phyloP scores from a whole-genome alignment of 2,797 vertebrate genomes.

The Eidolon dupreanum region DNA sequence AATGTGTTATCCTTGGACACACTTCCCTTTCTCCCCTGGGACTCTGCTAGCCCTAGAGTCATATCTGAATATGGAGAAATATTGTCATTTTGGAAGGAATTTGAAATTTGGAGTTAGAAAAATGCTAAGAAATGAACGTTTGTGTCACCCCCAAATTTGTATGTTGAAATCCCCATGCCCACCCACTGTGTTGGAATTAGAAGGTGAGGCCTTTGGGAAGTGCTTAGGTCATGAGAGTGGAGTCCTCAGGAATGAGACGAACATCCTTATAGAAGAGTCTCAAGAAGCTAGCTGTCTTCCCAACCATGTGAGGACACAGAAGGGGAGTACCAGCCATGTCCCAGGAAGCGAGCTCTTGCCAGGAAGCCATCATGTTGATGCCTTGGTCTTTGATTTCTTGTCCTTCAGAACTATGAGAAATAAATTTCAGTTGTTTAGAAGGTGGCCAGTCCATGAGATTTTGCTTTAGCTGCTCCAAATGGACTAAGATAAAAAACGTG shows the following conservation, averaged over 20 bases:
- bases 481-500: not conserved
- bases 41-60: not conserved
- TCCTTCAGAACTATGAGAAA: not conserved
- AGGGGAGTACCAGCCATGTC: not conserved
- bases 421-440: not conserved
- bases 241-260: not conserved
- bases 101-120: not conserved
- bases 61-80: not conserved
- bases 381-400: not conserved
- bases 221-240: not conserved
- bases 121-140: not conserved
- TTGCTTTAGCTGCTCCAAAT: not conserved
- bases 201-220: not conserved
- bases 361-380: not conserved
- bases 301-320: not conserved
- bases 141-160: not conserved
- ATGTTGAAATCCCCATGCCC: not conserved
- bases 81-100: not conserved
- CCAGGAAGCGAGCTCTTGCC: not conserved
- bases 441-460: not conserved
- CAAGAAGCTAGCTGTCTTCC: not conserved
- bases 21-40: not conserved
- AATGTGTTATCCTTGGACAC: not conserved
- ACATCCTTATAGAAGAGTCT: not conserved
- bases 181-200: not conserved